Evolutionary conservation across 2,888 invertebrate genomes (phyloP).

Genomic region (Lomographa bimaculata): DNA sequence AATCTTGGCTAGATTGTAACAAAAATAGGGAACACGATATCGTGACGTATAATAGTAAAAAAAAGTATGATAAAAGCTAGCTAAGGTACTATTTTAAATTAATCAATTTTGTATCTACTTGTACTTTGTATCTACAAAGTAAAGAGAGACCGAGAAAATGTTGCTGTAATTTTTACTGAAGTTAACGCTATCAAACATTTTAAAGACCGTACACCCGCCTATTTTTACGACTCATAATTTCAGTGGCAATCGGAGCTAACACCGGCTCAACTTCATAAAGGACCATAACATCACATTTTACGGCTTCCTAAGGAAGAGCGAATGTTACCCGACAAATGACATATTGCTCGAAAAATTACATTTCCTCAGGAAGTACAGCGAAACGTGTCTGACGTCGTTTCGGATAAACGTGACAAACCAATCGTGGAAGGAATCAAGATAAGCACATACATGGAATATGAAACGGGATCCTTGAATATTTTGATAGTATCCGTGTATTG

Average conservation of each 20-base stretch:
- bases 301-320: conserved; percentile 19
- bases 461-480: conserved; percentile 52
- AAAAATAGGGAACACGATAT: no score
- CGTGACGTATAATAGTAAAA: no score
- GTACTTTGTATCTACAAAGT: no score
- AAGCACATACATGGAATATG: conserved; percentile 61
- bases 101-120: no score
- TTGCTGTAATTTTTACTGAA: no score
- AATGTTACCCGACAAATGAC: conserved; percentile 28
- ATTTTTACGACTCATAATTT: conserved; percentile 11
- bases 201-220: no score
- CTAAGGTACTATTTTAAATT: no score
- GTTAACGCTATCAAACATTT: no score
- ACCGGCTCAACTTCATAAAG: conserved; percentile 15
- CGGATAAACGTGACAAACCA: conserved; percentile 57
- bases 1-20: no score
- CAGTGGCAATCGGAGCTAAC: conserved; percentile 9
- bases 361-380: conserved; percentile 48
- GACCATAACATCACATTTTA: conserved; percentile 15
- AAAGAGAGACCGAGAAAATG: no score
- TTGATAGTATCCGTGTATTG: conserved; percentile 39
- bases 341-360: conserved; percentile 41
- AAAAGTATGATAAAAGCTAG: no score
- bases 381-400: conserved; percentile 42
- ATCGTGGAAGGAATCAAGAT: conserved; percentile 62